Percentiles rank a stretch among this genome's conserved stretches.
Evolutionary conservation across 1,140 invertebrate genomes (phyloP).

Genomic region (Euura lappo): DNA sequence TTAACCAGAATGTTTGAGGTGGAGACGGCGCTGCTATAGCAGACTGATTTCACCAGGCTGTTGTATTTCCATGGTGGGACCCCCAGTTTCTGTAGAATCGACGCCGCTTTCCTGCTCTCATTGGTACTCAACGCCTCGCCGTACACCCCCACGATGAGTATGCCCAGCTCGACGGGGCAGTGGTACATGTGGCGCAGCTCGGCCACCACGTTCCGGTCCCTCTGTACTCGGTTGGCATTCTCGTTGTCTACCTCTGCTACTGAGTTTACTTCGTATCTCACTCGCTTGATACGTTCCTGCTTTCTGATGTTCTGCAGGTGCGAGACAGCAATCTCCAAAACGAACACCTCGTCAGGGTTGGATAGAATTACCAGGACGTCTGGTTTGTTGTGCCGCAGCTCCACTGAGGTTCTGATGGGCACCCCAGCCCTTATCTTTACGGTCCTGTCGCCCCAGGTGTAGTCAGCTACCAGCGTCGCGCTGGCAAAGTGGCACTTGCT

Average conservation of each 20-base stretch:
- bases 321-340: conserved; percentile 4
- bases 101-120: no score
- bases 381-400: background rate
- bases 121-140: no score
- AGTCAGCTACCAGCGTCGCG: background rate
- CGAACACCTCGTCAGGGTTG: background rate
- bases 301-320: conserved; percentile 6
- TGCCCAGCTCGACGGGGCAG: no score
- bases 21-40: no score
- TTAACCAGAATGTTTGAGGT: no score
- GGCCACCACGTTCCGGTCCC: background rate
- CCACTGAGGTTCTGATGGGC: background rate
- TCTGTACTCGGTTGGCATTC: background rate
- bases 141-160: no score
- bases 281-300: background rate
- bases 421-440: conserved; percentile 8
- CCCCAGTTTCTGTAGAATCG: no score
- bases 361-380: background rate
- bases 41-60: no score
- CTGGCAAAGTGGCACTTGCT: background rate
- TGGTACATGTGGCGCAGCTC: no score
- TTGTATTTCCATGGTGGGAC: no score
- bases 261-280: background rate
- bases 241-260: background rate
- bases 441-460: background rate